Percentiles rank a stretch among this genome's conserved stretches.
phyloP scores from a whole-genome alignment of 2,888 invertebrate genomes.

The Timandra comae region DNA sequence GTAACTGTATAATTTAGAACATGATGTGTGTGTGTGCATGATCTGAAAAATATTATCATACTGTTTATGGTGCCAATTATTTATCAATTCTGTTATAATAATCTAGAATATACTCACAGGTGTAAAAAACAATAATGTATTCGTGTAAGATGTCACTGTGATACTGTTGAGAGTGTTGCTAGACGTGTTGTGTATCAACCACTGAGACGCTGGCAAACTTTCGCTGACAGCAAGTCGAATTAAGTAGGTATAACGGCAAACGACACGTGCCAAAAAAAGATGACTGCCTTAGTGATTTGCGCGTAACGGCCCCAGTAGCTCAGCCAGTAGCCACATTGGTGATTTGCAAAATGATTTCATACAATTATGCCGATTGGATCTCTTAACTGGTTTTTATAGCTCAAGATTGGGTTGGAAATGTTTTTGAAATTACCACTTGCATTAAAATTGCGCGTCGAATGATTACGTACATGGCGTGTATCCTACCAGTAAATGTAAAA shows the following conservation, averaged over 20 bases:
- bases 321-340: slow-evolving; percentile 20
- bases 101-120: too few relatives aligned
- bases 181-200: too few relatives aligned
- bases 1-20: too few relatives aligned
- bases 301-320: slow-evolving; percentile 73
- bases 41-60: too few relatives aligned
- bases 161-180: too few relatives aligned
- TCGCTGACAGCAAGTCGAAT: slow-evolving; percentile 54
- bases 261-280: slow-evolving; percentile 72
- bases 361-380: slow-evolving; percentile 29
- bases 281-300: slow-evolving; percentile 57
- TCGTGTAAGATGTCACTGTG: too few relatives aligned
- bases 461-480: slow-evolving; percentile 7
- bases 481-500: background rate
- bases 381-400: slow-evolving; percentile 25
- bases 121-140: too few relatives aligned
- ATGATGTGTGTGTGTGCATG: too few relatives aligned
- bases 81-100: too few relatives aligned
- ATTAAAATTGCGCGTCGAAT: slow-evolving; percentile 19
- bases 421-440: slow-evolving; percentile 24
- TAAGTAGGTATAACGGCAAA: slow-evolving; percentile 63
- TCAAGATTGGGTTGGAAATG: slow-evolving; percentile 24
- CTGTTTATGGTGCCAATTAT: too few relatives aligned
- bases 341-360: slow-evolving; percentile 32
- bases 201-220: slow-evolving; percentile 65